Percentiles rank a stretch among this genome's conserved stretches.
Conservation (phyloP, 2,888 invertebrate species). For the Scaptomyza flava region DNA sequence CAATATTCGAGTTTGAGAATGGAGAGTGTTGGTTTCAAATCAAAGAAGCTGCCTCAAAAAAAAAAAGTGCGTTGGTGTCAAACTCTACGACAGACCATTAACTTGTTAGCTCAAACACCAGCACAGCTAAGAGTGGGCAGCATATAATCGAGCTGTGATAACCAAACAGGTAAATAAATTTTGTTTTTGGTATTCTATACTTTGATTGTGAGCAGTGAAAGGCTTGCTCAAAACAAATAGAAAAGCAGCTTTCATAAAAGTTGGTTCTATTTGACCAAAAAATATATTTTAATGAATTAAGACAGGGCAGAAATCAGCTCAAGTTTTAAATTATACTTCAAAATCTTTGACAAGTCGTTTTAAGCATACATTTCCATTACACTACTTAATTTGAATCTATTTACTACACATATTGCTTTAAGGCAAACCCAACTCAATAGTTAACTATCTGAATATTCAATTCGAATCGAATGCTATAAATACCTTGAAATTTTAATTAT, state of each 20-base stretch:
- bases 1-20: slow-evolving; percentile 28
- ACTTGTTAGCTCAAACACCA: slow-evolving; percentile 35
- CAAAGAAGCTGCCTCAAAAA: slow-evolving; percentile 19
- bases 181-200: slow-evolving; percentile 9
- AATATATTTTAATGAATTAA: neutral
- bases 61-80: slow-evolving; percentile 57
- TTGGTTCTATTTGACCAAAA: neutral
- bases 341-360: neutral
- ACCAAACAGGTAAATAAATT: slow-evolving; percentile 53
- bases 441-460: neutral
- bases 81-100: slow-evolving; percentile 55
- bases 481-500: neutral
- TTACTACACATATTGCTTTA: neutral
- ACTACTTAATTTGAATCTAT: neutral
- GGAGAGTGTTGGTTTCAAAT: slow-evolving; percentile 44
- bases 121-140: slow-evolving; percentile 38
- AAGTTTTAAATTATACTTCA: neutral
- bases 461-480: neutral
- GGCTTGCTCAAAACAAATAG: slow-evolving; percentile 14
- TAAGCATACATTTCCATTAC: neutral
- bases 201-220: slow-evolving; percentile 39
- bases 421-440: neutral
- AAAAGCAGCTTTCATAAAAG: slow-evolving; percentile 18
- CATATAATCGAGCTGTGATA: slow-evolving; percentile 68
- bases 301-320: neutral